These are phyloP conservation scores for Orycteropus afer DNA, from an alignment of 2,113 vertebrate species.

Conservation along the genomic window DNA sequence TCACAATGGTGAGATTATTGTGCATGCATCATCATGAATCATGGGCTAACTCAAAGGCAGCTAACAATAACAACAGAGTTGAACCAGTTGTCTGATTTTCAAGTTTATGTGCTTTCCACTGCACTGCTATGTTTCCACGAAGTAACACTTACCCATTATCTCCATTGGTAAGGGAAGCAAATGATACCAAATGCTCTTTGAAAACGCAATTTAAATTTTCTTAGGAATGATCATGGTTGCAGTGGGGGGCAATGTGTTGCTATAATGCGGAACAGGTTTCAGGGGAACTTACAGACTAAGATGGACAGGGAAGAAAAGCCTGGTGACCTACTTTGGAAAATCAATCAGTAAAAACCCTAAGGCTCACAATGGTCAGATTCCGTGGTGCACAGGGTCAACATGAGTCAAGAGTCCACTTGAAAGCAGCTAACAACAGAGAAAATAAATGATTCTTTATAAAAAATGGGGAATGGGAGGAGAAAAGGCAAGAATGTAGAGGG, in stretches of 20 bases:
- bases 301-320: not conserved
- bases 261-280: too few species aligned
- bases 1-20: too few species aligned
- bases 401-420: not conserved
- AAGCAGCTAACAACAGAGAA: not conserved
- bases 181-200: not conserved
- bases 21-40: too few species aligned
- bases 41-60: too few species aligned
- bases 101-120: not conserved
- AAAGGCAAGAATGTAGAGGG: conserved; percentile 56
- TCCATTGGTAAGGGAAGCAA: not conserved
- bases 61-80: too few species aligned
- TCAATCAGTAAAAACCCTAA: not conserved
- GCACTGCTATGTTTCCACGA: not conserved
- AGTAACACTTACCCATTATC: not conserved
- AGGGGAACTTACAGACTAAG: not conserved
- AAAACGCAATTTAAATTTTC: conserved; percentile 26
- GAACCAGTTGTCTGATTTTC: not conserved
- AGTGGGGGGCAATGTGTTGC: not conserved
- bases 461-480: not conserved
- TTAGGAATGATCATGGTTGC: not conserved
- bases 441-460: conserved; percentile 35
- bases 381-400: not conserved
- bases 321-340: not conserved
- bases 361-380: not conserved